A percentile compares a stretch with the other conserved stretches of the same genome.
Conservation (phyloP, 1,140 invertebrate species). For the Orchestia grillus region DNA sequence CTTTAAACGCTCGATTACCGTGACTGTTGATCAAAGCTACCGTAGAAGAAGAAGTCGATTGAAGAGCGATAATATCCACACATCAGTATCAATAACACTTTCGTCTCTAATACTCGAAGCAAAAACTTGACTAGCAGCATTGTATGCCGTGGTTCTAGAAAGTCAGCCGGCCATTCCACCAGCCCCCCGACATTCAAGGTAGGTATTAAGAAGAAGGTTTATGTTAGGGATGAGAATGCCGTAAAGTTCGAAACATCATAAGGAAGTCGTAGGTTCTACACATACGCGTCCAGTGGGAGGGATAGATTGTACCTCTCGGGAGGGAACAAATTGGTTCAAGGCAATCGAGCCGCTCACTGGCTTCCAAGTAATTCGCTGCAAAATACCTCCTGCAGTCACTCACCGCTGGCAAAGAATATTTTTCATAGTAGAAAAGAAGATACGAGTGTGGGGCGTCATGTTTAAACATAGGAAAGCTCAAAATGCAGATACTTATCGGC, state of each 20-base stretch:
- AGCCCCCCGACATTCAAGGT: not conserved
- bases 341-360: not conserved
- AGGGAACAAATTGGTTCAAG: not conserved
- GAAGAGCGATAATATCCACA: conserved; percentile 5
- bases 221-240: not conserved
- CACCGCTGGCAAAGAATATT: not conserved
- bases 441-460: not conserved
- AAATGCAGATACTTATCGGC: not conserved
- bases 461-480: not conserved
- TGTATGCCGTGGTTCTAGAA: not conserved
- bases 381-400: not conserved
- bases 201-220: conserved; percentile 12
- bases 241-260: conserved; percentile 32
- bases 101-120: not conserved
- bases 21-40: conserved; percentile 8
- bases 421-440: not conserved
- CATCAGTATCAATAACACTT: conserved; percentile 31
- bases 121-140: conserved; percentile 27
- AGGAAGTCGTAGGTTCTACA: conserved; percentile 2
- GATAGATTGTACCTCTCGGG: not conserved
- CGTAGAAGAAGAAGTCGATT: not conserved
- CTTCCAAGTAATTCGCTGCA: not conserved
- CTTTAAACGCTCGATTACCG: not conserved
- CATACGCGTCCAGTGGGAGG: not conserved
- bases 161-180: not conserved